Evolutionary conservation across 2,797 vertebrate genomes (phyloP).

Genomic region (Fringilla coelebs): DNA sequence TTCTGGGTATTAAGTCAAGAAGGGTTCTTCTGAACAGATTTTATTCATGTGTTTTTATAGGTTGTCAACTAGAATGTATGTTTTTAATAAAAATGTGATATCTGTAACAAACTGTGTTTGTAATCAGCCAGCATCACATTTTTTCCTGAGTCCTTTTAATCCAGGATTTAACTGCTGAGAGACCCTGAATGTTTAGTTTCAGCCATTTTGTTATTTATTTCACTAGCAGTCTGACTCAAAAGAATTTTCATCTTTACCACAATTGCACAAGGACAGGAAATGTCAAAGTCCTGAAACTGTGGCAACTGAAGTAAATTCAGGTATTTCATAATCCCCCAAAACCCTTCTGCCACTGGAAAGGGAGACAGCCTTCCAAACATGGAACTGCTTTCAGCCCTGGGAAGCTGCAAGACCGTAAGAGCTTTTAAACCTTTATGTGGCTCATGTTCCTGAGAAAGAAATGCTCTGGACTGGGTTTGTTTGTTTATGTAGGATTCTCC

Average conservation of each 20-base stretch:
- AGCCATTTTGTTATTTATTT: slow-evolving; percentile 13
- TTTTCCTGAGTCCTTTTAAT: background rate
- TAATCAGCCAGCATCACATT: background rate
- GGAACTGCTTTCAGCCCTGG: background rate
- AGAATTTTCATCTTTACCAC: background rate
- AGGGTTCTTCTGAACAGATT: background rate
- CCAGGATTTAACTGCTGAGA: background rate
- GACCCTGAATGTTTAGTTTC: background rate
- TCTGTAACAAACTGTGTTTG: background rate
- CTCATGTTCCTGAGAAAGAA: background rate
- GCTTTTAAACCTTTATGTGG: background rate
- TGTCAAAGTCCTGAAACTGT: background rate
- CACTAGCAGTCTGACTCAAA: background rate
- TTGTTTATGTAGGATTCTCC: background rate
- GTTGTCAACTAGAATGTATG: background rate
- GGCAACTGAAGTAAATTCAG: background rate
- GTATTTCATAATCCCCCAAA: slow-evolving; percentile 26
- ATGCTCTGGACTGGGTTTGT: background rate
- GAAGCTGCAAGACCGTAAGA: background rate
- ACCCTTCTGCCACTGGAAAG: background rate
- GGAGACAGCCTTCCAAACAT: background rate
- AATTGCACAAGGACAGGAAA: slow-evolving; percentile 39
- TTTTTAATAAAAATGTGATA: background rate
- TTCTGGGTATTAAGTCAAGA: background rate
- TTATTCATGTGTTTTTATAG: background rate